phyloP scores from a whole-genome alignment of 2,888 invertebrate genomes.

The Brachyptera risi region DNA sequence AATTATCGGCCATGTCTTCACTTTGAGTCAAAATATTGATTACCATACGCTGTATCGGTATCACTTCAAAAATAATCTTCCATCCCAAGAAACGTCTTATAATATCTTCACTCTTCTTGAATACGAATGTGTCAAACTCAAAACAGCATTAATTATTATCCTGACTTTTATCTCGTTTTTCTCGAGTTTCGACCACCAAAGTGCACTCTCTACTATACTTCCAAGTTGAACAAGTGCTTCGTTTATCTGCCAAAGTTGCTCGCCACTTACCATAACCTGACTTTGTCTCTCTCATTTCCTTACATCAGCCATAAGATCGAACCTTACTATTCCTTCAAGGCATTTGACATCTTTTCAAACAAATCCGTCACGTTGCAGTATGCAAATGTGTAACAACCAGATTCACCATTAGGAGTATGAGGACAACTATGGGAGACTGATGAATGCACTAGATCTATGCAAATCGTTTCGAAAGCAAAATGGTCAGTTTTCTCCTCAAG shows the following conservation, averaged over 20 bases:
- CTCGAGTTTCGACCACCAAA: neutral
- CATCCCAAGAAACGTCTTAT: no score
- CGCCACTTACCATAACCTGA: neutral
- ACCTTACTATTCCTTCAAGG: no score
- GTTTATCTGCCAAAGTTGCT: neutral
- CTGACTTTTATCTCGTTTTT: neutral
- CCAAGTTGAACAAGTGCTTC: neutral
- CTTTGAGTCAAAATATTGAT: no score
- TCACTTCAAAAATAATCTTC: neutral
- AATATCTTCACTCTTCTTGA: no score
- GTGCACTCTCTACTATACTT: neutral
- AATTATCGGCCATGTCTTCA: no score
- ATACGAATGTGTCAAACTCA: no score
- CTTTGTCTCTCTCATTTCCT: neutral
- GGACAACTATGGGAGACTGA: neutral
- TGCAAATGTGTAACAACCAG: no score
- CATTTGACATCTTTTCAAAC: no score
- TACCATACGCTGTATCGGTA: no score
- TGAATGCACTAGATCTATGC: neutral
- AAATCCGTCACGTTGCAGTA: conserved; percentile 3
- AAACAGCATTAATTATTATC: neutral
- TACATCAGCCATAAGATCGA: no score
- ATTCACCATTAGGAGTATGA: neutral
- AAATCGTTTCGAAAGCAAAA: neutral
- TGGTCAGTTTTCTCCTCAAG: neutral